Percentiles rank a stretch among this genome's conserved stretches.
Conservation (phyloP, 2,888 invertebrate genomes). For the Leptopilina myrica region DNA sequence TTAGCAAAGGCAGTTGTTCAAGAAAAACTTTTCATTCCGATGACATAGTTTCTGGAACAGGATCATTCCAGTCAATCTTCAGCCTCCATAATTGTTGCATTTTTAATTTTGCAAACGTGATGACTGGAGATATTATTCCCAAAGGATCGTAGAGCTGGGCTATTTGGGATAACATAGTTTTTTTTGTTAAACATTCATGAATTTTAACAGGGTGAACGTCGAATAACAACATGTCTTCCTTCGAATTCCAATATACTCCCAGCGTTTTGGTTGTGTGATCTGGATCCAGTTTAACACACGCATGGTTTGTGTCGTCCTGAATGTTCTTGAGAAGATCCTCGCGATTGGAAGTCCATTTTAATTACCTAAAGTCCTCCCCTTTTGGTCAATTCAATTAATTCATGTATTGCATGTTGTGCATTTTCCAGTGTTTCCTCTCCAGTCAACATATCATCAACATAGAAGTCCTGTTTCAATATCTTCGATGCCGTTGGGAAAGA, state of each 20-base stretch:
- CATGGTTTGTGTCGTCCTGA: not conserved
- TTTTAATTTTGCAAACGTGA: constrained; percentile 48
- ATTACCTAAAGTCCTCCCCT: constrained; percentile 31
- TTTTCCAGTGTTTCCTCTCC: constrained; percentile 22
- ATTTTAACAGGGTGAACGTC: not conserved
- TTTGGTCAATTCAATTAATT: not conserved
- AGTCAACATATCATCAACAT: constrained; percentile 12
- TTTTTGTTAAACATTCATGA: not conserved
- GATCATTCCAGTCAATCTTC: constrained; percentile 54
- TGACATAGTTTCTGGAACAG: constrained; percentile 40
- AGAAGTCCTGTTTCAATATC: constrained; percentile 2
- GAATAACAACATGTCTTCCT: constrained; percentile 26
- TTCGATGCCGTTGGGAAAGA: not conserved
- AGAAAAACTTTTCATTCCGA: constrained; percentile 43
- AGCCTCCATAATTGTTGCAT: constrained; percentile 51
- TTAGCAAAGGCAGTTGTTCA: not conserved
- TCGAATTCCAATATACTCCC: constrained; percentile 32
- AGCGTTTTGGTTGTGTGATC: constrained; percentile 28
- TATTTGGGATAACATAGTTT: not conserved
- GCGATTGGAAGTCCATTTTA: constrained; percentile 43
- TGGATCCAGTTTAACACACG: not conserved
- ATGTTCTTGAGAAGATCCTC: not conserved
- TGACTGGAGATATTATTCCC: constrained; percentile 51
- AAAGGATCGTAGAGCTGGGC: constrained; percentile 16
- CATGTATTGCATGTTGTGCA: not conserved